Base-by-base conservation (phyloP, 1,140 invertebrate genomes). In the Drosophila burlai region DNA sequence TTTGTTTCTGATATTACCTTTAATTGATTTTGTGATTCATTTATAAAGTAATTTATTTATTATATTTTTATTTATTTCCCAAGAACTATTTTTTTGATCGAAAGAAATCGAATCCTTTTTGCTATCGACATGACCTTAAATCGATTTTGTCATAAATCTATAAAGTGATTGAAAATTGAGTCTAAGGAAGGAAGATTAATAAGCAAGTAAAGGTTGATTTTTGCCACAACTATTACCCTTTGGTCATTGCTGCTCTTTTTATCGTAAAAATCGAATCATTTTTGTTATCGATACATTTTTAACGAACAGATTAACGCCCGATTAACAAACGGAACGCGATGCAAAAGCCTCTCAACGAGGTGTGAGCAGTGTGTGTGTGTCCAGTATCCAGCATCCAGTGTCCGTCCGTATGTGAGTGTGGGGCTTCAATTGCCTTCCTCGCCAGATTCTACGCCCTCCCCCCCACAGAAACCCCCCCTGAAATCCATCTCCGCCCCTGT, bases 371-470 rank as follows among this genome's bases (percentile, higher is more conserved):
- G 61, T 67, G 72, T 47, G 47, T 21, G 49, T 47, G 47, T 15
- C 26, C 26, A 24, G 24, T 24, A 29, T 40, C 54, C 52, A 42
- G 69, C 40, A 46, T 52, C 45, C 26, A 38, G 52, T 65, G 50
- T 61, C 59, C 57, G 59, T 58, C 43, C 45, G 62, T 66, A 16
- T 36, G 60, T 31, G 61, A 24, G 45, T 42, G 38, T 77, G 63
- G 80, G 63, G 55, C 80, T 81, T 81, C 61, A 85, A 85, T 86
- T 82, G 75, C 52, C 54, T 60, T 61, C 64, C 58, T 61, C 64
- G 21, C 31, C 64, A 34, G 61, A 38, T n/a, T 62, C 46, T n/a
- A 16, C 16, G 15, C 18, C 59, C 13, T 3, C 57, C 3, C 26
- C 26, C 26, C 47, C 9, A 2, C 8, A 2, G 43, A 13, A 21